Base-by-base conservation (phyloP, 2,113 vertebrate genomes). In the Gavia stellata region DNA sequence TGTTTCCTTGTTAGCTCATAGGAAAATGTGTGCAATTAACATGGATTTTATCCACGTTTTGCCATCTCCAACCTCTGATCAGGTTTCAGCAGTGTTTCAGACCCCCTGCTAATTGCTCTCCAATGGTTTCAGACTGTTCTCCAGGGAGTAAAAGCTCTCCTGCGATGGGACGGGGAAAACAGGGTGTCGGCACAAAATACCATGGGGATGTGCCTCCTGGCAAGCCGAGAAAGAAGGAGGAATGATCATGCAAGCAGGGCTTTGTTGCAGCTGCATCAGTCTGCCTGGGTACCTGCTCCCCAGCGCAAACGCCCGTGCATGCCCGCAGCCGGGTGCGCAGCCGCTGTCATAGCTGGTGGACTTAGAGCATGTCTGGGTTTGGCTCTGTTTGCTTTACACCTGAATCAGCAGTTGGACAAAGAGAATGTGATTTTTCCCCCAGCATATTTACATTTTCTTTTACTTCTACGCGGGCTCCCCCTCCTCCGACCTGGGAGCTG, bases 301-400 rank as follows among this genome's bases (percentile, higher is more conserved):
- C 70, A 7, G 21, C 0, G 17, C 2, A 44, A 81, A 74, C 1
- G 1, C 25, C 21, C 6, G 3, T 5, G 63, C 6, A 1, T 33
- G 59, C 50, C 15, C 8, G 8, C 52, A 36, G 44, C 19, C 1
- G 4, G 71, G 17, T 23, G 53, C 7, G 52, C 61, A 24, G 85
- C 24, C 3, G 5, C 50, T 65, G 61, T 19, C 0, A 0, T 13
- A 70, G 34, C 26, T 47, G 61, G 44, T 26, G 67, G 45, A 17
- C 24, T 44, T 33, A 18, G 28, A 50, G 56, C 38, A 50, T 0
- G 4, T 33, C 33, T 25, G 25, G 12, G 7, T n/a, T 61, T 52
- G 58, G 53, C 68, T 67, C 66, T 24, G 10, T 26, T 38, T n/a
- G 38, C 36, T 80, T 29, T 19, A 34, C 14, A 62, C 66, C 47